Percentiles rank a stretch among this genome's conserved stretches.
These are phyloP conservation scores for Caradrina kadenii DNA, from an alignment of 2,888 invertebrate species.

Conservation along the genomic window DNA sequence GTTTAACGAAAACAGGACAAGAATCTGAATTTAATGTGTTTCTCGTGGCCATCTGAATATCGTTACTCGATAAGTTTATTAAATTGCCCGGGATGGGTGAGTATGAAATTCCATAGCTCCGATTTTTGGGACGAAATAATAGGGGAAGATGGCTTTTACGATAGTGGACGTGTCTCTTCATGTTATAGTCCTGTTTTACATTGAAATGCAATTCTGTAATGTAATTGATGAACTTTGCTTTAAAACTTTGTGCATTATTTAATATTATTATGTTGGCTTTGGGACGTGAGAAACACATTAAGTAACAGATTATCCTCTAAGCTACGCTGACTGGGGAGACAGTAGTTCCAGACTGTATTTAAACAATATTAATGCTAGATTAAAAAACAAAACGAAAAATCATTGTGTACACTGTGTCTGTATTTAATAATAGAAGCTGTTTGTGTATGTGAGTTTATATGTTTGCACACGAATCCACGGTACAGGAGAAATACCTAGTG, in stretches of 20 bases:
- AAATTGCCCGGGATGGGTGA: slow-evolving; percentile 65
- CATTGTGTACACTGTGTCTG: too few relatives aligned
- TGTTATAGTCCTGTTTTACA: slow-evolving; percentile 34
- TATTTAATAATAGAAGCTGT: too few relatives aligned
- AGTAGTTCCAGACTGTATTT: slow-evolving; percentile 7
- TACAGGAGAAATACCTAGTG: too few relatives aligned
- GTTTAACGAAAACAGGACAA: slow-evolving; percentile 81
- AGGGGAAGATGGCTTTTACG: slow-evolving; percentile 30
- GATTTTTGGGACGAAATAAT: slow-evolving; percentile 64
- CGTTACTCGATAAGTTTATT: slow-evolving; percentile 77
- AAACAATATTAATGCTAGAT: neutral
- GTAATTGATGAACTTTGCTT: slow-evolving; percentile 26
- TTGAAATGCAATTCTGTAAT: slow-evolving; percentile 45
- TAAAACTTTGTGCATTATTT: slow-evolving; percentile 31
- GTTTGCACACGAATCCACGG: too few relatives aligned
- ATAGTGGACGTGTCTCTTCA: slow-evolving; percentile 30
- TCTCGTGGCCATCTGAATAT: slow-evolving; percentile 74
- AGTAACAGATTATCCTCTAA: slow-evolving; percentile 12
- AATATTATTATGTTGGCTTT: neutral
- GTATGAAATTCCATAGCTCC: slow-evolving; percentile 65
- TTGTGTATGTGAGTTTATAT: too few relatives aligned
- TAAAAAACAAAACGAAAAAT: too few relatives aligned
- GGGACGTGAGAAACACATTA: slow-evolving; percentile 26
- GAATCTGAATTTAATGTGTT: slow-evolving; percentile 81
- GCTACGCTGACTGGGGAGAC: neutral